Evolutionary conservation across 2,113 vertebrate species (phyloP).

Genomic region (Hippocampus guttulatus): DNA sequence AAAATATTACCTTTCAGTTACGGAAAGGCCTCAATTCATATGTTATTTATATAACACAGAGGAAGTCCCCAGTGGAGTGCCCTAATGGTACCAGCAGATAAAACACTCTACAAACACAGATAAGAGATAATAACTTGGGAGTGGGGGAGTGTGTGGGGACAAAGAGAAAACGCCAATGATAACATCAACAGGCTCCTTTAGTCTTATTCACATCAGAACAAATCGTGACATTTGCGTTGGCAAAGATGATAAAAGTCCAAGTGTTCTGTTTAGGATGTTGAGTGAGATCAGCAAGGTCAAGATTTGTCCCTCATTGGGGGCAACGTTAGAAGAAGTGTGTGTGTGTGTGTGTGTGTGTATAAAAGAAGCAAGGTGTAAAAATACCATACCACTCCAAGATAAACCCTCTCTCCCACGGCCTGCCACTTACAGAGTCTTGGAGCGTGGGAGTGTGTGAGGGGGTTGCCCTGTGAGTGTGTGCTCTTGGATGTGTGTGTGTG

Average conservation of each 20-base stretch:
- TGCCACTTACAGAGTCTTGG: constrained; percentile 71
- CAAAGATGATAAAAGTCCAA: constrained; percentile 15
- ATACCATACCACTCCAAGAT: constrained; percentile 68
- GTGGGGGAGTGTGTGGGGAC: neutral
- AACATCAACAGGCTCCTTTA: neutral
- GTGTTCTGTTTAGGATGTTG: constrained; percentile 20
- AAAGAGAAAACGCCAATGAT: neutral
- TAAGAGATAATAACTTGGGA: constrained; percentile 15
- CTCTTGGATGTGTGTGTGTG: constrained; percentile 15
- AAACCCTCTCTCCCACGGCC: constrained; percentile 61
- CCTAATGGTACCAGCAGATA: constrained; percentile 16
- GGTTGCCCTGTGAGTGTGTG: constrained; percentile 53
- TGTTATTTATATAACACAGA: constrained; percentile 27
- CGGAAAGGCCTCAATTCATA: constrained; percentile 25
- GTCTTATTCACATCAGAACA: neutral
- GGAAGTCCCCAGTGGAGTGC: constrained; percentile 15
- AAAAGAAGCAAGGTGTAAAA: constrained; percentile 65
- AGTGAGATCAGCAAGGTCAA: constrained; percentile 14
- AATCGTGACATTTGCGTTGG: constrained; percentile 4
- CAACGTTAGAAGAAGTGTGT: constrained; percentile 3
- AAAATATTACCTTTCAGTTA: constrained; percentile 28
- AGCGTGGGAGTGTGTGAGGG: constrained; percentile 59
- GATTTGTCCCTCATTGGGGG: constrained; percentile 26
- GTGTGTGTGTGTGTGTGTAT: constrained; percentile 15
- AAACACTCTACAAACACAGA: constrained; percentile 23